Conservation (phyloP, 2,797 vertebrate species). For the Alcedo atthis region DNA sequence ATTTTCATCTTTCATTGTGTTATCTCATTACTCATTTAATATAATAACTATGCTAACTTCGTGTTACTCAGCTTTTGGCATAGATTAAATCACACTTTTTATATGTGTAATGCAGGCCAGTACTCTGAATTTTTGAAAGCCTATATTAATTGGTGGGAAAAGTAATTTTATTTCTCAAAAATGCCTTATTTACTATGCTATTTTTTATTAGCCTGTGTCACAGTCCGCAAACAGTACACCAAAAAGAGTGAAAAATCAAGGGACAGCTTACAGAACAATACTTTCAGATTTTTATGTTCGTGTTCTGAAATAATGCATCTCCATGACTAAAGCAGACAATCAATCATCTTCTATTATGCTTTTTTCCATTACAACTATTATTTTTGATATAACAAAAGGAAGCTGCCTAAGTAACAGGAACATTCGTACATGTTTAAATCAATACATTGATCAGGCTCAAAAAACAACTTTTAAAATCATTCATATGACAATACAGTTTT, state of each 20-base stretch:
- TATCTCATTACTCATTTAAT: constrained; percentile 79
- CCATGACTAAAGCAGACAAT: constrained; percentile 76
- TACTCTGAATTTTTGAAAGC: constrained; percentile 52
- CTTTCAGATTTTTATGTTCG: constrained; percentile 53
- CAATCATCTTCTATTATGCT: constrained; percentile 73
- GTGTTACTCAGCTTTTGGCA: constrained; percentile 68
- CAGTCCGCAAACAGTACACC: constrained; percentile 61
- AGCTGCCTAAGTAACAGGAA: constrained; percentile 58
- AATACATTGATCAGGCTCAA: constrained; percentile 69
- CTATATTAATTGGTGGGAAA: constrained; percentile 59
- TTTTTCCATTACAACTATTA: constrained; percentile 71
- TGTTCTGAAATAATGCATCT: constrained; percentile 74
- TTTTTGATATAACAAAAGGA: constrained; percentile 73
- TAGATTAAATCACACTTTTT: constrained; percentile 76
- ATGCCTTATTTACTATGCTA: constrained; percentile 66
- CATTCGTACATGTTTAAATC: constrained; percentile 59
- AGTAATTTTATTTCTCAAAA: constrained; percentile 63
- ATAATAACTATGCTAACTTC: constrained; percentile 75
- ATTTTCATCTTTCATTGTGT: constrained; percentile 77
- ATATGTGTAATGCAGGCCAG: constrained; percentile 43
- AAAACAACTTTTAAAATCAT: constrained; percentile 51
- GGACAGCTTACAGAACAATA: constrained; percentile 69
- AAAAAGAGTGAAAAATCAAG: constrained; percentile 70
- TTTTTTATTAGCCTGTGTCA: constrained; percentile 54
- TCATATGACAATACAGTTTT: constrained; percentile 68